Percentiles rank a stretch among this genome's conserved stretches.
Evolutionary conservation across 2,888 invertebrate species (phyloP).

Genomic region (Bellardia pandia): DNA sequence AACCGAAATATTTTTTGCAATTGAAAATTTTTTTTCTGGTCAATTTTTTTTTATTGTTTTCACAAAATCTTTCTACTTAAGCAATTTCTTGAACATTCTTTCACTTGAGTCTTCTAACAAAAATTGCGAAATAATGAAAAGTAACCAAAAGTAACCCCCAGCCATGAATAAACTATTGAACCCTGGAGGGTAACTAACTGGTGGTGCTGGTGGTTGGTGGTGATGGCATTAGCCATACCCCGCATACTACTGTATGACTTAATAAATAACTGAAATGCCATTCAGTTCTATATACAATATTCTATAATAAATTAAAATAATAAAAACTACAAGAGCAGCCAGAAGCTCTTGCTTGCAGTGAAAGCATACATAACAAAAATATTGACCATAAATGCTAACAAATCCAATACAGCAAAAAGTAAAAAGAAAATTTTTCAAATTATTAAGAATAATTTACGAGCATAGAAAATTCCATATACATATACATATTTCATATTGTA

Average conservation of each 20-base stretch:
- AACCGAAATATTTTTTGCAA: too few species aligned
- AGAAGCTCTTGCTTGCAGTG: background rate
- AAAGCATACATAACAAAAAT: slow-evolving; percentile 31
- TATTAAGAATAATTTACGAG: slow-evolving; percentile 55
- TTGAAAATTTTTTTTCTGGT: background rate
- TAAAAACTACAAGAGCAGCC: slow-evolving; percentile 47
- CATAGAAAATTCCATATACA: background rate
- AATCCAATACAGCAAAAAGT: slow-evolving; percentile 26
- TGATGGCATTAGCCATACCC: background rate
- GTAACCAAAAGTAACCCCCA: background rate
- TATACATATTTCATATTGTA: slow-evolving; percentile 52
- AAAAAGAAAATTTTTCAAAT: slow-evolving; percentile 25
- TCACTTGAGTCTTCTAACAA: slow-evolving; percentile 1
- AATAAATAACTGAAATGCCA: slow-evolving; percentile 45
- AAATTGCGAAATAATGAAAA: background rate
- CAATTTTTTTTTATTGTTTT: background rate
- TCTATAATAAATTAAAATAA: slow-evolving; percentile 67
- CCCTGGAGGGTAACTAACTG: slow-evolving; percentile 55
- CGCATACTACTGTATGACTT: background rate
- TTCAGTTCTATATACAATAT: slow-evolving; percentile 21
- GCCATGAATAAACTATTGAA: slow-evolving; percentile 52
- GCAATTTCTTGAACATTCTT: background rate
- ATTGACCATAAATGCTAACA: slow-evolving; percentile 27
- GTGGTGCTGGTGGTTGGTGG: background rate
- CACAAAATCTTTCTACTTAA: background rate